Evolutionary conservation across 37 sponge, comb jelly and placozoan species (phyloP).

Genomic region (Halichondria panicea): DNA sequence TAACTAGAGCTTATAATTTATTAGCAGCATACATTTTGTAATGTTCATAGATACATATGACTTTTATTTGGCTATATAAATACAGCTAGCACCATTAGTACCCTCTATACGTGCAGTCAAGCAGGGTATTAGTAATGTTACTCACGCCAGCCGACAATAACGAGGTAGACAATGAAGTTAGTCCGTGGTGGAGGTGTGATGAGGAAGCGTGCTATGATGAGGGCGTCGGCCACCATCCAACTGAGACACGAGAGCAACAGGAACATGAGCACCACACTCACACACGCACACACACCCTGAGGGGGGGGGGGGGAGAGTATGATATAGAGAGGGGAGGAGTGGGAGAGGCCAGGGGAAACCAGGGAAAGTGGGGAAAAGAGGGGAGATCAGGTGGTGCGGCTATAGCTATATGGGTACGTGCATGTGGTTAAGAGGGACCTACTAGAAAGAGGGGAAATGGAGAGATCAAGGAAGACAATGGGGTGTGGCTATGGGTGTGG

Average conservation of each 20-base stretch:
- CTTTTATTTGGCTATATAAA: too few species aligned
- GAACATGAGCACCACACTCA: conserved; percentile 13
- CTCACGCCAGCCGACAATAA: conserved; percentile 38
- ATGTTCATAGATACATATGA: too few species aligned
- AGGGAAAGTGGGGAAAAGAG: too few species aligned
- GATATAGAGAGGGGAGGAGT: background rate
- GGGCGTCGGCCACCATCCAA: conserved; percentile 29
- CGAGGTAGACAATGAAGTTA: conserved; percentile 16
- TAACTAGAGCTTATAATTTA: too few species aligned
- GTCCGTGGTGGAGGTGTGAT: conserved; percentile 13
- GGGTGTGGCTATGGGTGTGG: too few species aligned
- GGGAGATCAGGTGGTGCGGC: too few species aligned
- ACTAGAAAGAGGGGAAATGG: too few species aligned
- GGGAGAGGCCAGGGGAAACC: background rate
- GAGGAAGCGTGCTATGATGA: conserved; percentile 26
- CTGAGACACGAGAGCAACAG: conserved; percentile 2
- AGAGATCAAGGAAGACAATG: too few species aligned
- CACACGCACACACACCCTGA: conserved; percentile 22
- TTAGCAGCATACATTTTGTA: too few species aligned
- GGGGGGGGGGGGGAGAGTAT: background rate
- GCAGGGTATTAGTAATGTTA: background rate
- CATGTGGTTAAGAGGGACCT: too few species aligned
- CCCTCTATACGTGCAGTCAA: background rate
- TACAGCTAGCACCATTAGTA: too few species aligned
- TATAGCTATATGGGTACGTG: too few species aligned